Evolutionary conservation across 2,888 invertebrate genomes (phyloP), one percentile per base, ranked within the genome.

Genomic region (Andrena dorsata): DNA sequence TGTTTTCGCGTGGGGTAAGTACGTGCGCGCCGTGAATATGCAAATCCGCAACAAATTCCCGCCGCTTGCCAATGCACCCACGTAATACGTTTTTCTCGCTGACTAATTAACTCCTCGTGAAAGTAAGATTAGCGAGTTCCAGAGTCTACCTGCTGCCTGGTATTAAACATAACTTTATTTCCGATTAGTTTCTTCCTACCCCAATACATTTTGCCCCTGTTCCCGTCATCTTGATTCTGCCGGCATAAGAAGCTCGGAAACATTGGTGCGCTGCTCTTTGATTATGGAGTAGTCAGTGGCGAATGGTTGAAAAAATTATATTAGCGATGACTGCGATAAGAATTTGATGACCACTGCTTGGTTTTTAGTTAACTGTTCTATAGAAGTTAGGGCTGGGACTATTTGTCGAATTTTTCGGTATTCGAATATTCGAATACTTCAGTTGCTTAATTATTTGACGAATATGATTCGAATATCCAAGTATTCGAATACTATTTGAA

Each of bases 51-150:
- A 87, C 88, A 88, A 91, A 89, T 90, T 91, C 85, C 83, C 87
- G 80, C 80, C 69, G 65, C 82, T 80, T 82, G 68, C 74, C 79
- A 77, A 76, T 80, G 81, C 77, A 72, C 78, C 87, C 83, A 82
- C 90, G 86, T 83, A 89, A 86, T 85, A 86, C 84, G 81, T 88
- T 88, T 86, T 85, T 85, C 82, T 83, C 83, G 77, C 85, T 78
- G 83, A 77, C 80, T 86, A 88, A 90, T 91, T 89, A 92, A 87
- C 89, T 90, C 83, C 82, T 85, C 82, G 87, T 86, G 86, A 89
- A 90, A 89, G 87, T 88, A 88, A 90, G 89, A 92, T 92, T 89
- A 91, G 88, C 88, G 87, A 90, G 89, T 90, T 90, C 76, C 75
- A 78, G 86, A 74, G 61, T 71, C 79, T 26, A 61, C 63, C 65